These are phyloP conservation scores for Apamea monoglypha DNA, from an alignment of 2,888 invertebrate species.

Conservation along the genomic window DNA sequence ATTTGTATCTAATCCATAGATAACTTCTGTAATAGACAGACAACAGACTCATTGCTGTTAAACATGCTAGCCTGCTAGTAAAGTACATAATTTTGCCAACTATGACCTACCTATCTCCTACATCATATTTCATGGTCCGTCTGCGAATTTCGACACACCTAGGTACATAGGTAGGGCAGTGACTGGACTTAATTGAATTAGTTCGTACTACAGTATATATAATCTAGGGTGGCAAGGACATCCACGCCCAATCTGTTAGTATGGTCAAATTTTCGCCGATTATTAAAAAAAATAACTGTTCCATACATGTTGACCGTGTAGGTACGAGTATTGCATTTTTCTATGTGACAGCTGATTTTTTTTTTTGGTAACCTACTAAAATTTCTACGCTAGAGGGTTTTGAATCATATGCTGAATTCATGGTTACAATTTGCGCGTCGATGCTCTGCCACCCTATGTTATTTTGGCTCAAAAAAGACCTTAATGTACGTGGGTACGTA, in stretches of 20 bases:
- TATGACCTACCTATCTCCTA: not conserved
- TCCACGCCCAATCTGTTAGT: no score
- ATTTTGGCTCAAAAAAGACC: not conserved
- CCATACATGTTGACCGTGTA: no score
- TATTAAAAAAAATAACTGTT: no score
- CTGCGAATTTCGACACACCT: constrained; percentile 28
- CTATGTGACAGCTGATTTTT: no score
- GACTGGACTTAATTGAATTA: constrained; percentile 6
- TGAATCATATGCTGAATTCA: no score
- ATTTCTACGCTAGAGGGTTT: no score
- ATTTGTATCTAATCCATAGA: not conserved
- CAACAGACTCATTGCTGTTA: not conserved
- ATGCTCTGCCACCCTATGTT: no score
- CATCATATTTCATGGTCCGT: constrained; percentile 1
- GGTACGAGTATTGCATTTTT: no score
- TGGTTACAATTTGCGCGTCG: no score
- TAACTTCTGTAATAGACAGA: not conserved
- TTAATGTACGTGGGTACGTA: not conserved
- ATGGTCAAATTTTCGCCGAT: no score
- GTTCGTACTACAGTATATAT: not conserved
- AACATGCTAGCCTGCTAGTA: not conserved
- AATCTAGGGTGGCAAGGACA: no score
- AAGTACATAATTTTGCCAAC: not conserved
- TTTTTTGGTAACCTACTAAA: no score
- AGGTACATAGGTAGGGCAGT: not conserved